Percentiles rank a stretch among this genome's conserved stretches.
phyloP scores from a whole-genome alignment of 30 jellyfish, hydroid and myxozoan genomes.

The Morbakka virulenta region DNA sequence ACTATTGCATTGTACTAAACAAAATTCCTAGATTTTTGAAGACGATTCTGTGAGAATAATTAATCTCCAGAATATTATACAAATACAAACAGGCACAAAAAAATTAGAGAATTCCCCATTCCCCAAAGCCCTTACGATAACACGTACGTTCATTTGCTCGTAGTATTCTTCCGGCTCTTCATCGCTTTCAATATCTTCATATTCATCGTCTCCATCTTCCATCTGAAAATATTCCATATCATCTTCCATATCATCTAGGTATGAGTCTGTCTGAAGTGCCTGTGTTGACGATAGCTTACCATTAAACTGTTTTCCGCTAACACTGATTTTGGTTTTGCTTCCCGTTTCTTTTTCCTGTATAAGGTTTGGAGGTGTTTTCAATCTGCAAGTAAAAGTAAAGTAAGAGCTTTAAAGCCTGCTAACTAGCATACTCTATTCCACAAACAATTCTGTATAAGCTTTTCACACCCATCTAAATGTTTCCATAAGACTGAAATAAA shows the following conservation, averaged over 20 bases:
- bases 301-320: neutral
- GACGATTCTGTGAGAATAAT: too few relatives aligned
- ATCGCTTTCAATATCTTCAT: slow-evolving; percentile 91
- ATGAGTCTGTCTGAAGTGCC: slow-evolving; percentile 33
- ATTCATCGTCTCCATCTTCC: slow-evolving; percentile 94
- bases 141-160: slow-evolving; percentile 82
- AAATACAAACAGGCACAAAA: too few relatives aligned
- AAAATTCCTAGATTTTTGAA: too few relatives aligned
- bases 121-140: too few relatives aligned
- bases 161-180: slow-evolving; percentile 90
- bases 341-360: slow-evolving; percentile 34
- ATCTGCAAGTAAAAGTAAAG: neutral
- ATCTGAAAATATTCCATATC: slow-evolving; percentile 61
- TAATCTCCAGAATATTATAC: too few relatives aligned
- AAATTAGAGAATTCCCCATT: too few relatives aligned
- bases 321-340: slow-evolving; percentile 7
- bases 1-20: too few relatives aligned
- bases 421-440: too few relatives aligned
- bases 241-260: slow-evolving; percentile 73
- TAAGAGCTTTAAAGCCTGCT: too few relatives aligned
- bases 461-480: too few relatives aligned
- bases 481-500: too few relatives aligned
- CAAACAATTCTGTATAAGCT: too few relatives aligned
- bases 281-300: slow-evolving; percentile 4
- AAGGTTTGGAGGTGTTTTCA: neutral